phyloP scores from a whole-genome alignment of 2,797 vertebrate species.

The Ctenochaetus hawaiiensis region DNA sequence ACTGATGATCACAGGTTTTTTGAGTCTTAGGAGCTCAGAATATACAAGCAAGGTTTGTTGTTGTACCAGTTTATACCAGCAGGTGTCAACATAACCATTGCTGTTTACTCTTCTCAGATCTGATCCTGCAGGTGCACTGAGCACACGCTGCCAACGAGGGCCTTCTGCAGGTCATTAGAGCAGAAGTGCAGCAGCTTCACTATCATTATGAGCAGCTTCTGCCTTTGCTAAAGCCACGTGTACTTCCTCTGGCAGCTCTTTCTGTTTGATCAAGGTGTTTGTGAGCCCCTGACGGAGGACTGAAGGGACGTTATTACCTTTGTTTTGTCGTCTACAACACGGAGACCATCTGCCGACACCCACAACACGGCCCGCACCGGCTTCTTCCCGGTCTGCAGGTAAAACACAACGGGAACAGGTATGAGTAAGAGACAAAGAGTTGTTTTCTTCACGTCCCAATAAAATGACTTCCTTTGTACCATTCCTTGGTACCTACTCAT shows the following conservation, averaged over 20 bases:
- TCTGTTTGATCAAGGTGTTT: slow-evolving; percentile 27
- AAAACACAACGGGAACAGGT: slow-evolving; percentile 54
- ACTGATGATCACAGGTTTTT: not conserved
- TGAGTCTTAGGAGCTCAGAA: no score
- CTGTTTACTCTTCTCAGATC: not conserved
- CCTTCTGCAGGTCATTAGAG: slow-evolving; percentile 50
- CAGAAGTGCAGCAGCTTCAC: slow-evolving; percentile 8
- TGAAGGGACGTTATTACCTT: slow-evolving; percentile 87
- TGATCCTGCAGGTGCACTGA: slow-evolving; percentile 53
- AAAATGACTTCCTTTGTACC: slow-evolving; percentile 20
- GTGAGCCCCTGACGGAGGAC: not conserved
- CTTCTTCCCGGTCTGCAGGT: slow-evolving; percentile 94
- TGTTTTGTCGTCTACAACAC: slow-evolving; percentile 99
- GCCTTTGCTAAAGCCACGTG: slow-evolving; percentile 14
- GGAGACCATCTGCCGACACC: slow-evolving; percentile 98
- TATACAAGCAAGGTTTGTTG: not conserved
- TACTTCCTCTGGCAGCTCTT: slow-evolving; percentile 15
- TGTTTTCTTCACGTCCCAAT: not conserved
- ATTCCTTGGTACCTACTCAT: slow-evolving; percentile 53
- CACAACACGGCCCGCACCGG: slow-evolving; percentile 95
- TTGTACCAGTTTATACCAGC: slow-evolving; percentile 52
- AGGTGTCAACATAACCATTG: slow-evolving; percentile 58
- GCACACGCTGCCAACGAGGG: slow-evolving; percentile 33
- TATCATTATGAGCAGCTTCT: slow-evolving; percentile 29
- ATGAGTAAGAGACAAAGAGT: slow-evolving; percentile 32